Conservation (phyloP, 35 echinoderm and acorn worm species). For the Nesometra sesokonis region DNA sequence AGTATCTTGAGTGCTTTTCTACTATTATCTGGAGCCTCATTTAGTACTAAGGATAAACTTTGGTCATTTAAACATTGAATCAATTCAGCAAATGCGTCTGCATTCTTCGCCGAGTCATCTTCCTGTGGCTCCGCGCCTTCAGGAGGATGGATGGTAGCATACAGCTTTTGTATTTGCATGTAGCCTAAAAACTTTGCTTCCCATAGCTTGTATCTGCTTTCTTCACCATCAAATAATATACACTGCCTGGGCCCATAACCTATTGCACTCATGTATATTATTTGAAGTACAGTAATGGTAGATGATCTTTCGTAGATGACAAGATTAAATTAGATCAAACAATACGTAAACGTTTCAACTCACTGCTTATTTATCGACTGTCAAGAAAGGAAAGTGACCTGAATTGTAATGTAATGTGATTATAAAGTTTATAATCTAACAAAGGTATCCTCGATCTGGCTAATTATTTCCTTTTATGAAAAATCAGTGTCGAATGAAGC, state of each 20-base stretch:
- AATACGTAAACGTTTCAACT: too few relatives aligned
- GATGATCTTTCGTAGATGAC: too few relatives aligned
- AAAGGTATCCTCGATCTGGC: too few relatives aligned
- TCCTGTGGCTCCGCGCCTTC: background rate
- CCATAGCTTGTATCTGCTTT: constrained; percentile 32
- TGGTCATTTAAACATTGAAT: constrained; percentile 24
- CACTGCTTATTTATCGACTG: too few relatives aligned
- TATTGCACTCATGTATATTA: constrained; percentile 3
- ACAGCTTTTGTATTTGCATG: constrained; percentile 29
- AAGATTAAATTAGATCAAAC: too few relatives aligned
- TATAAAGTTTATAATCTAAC: too few relatives aligned
- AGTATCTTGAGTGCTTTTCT: background rate
- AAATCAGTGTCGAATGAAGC: too few relatives aligned
- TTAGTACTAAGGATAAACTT: constrained; percentile 5
- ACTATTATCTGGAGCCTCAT: background rate
- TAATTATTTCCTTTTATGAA: too few relatives aligned
- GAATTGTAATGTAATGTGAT: too few relatives aligned
- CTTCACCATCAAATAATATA: constrained; percentile 20
- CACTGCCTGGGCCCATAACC: constrained; percentile 37
- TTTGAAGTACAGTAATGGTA: too few relatives aligned
- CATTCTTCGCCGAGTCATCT: constrained; percentile 16
- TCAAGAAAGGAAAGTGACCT: too few relatives aligned
- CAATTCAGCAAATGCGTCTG: constrained; percentile 28
- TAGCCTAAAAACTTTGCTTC: constrained; percentile 33
- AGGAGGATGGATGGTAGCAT: background rate